Conservation (phyloP, 1,140 invertebrate genomes). For the Cepaea nemoralis region DNA sequence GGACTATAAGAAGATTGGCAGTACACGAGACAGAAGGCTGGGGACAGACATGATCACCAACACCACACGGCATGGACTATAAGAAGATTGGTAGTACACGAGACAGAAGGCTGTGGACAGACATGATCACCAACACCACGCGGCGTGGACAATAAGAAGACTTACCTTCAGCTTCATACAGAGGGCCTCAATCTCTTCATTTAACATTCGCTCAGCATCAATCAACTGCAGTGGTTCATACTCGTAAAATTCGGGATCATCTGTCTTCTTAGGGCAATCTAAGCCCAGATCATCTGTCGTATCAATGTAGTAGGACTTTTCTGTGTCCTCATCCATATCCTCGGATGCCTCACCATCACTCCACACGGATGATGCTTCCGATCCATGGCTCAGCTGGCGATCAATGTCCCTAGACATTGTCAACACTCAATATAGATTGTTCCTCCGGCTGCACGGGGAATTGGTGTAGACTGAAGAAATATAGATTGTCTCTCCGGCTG, state of each 20-base stretch:
- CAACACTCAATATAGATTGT: too few relatives aligned
- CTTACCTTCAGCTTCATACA: slow-evolving; percentile 82
- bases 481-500: too few relatives aligned
- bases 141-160: too few relatives aligned
- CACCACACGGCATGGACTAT: too few relatives aligned
- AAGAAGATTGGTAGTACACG: too few relatives aligned
- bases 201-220: slow-evolving; percentile 91
- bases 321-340: slow-evolving; percentile 73
- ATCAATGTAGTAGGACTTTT: slow-evolving; percentile 77
- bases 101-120: too few relatives aligned
- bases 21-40: too few relatives aligned
- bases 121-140: too few relatives aligned
- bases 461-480: too few relatives aligned
- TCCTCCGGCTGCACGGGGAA: too few relatives aligned
- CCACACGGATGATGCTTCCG: slow-evolving; percentile 61
- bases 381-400: slow-evolving; percentile 53
- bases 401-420: slow-evolving; percentile 64
- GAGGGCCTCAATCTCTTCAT: slow-evolving; percentile 91
- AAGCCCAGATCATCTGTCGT: slow-evolving; percentile 80
- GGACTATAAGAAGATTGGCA: too few relatives aligned
- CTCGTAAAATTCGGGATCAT: slow-evolving; percentile 91
- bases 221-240: slow-evolving; percentile 90
- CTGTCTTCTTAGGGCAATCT: slow-evolving; percentile 81
- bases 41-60: too few relatives aligned
- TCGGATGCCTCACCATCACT: slow-evolving; percentile 59